Base-by-base conservation (phyloP, 1,140 invertebrate genomes). In the Phortica variegata region DNA sequence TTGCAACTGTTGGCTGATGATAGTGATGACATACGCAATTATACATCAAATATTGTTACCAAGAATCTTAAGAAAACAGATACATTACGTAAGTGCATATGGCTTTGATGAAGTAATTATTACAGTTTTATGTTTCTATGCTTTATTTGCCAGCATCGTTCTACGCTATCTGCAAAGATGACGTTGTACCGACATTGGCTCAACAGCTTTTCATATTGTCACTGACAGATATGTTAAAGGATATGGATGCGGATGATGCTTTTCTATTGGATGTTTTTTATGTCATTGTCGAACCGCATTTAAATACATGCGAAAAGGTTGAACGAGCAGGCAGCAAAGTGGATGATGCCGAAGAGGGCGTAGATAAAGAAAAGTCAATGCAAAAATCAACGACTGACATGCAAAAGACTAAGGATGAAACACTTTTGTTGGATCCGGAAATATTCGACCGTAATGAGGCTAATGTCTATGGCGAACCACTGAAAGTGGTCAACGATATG, bases 381-480 rank as follows among this genome's bases (percentile, higher is more conserved):
- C 7, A 17, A n/a, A 13, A 43, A 15, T 39, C 7, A 26, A 5
- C 19, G 10, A 15, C 18, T n/a, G 57, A 55, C 0, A 29, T 34
- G 0, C 2, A 10, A 45, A 23, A 12, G 3, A 15, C 29, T 15
- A 23, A 43, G 6, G 41, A 43, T 26, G 29, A 43, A 43, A 43
- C 21, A 16, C 5, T 6, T 26, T 26, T 26, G 5, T 10, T 26
- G 10, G 58, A 60, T 49, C 33, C 50, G 12, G 68, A 75, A 12
- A 38, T 76, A 8, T 76, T 76, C 20, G 70, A 75, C 13, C 62
- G 63, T 21, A 61, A 65, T 34, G 70, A 71, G 13, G 45, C 53
- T 10, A 75, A 76, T 50, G 46, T 59, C 3, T 75, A 58, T 36
- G 62, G 59, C 10, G 73, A 76, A 21, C 58, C 63, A 0, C 9